phyloP scores from a whole-genome alignment of 30 jellyfish, hydroid and myxozoan genomes.

The Sanderia malayensis region DNA sequence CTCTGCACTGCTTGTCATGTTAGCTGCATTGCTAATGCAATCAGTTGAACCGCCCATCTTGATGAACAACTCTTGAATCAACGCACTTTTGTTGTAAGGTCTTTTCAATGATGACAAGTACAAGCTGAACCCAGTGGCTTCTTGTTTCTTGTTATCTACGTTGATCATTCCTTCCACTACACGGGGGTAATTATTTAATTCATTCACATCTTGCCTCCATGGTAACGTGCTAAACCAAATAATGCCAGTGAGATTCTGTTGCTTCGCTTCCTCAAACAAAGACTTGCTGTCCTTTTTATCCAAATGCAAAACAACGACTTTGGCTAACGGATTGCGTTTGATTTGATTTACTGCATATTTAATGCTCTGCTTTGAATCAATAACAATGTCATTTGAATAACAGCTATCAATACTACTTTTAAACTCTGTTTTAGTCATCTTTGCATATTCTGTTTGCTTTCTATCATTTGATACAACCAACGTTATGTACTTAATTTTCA shows the following conservation, averaged over 20 bases:
- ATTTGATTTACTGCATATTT: slow-evolving; percentile 33
- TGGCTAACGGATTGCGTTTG: slow-evolving; percentile 42
- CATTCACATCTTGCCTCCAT: slow-evolving; percentile 32
- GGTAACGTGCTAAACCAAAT: slow-evolving; percentile 62
- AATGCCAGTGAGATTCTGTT: slow-evolving; percentile 39
- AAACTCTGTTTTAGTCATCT: slow-evolving; percentile 18
- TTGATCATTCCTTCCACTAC: slow-evolving; percentile 84
- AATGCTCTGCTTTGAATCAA: slow-evolving; percentile 11
- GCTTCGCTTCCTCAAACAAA: slow-evolving; percentile 56
- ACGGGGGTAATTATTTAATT: slow-evolving; percentile 17
- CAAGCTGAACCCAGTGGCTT: slow-evolving; percentile 34
- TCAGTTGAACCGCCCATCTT: slow-evolving; percentile 27
- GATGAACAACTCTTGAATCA: slow-evolving; percentile 45
- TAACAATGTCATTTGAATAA: slow-evolving; percentile 9
- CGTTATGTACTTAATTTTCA: slow-evolving; percentile 62
- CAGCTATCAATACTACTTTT: slow-evolving; percentile 13
- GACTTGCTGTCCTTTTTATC: slow-evolving; percentile 16
- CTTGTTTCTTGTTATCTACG: slow-evolving; percentile 35
- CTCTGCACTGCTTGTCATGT: not conserved
- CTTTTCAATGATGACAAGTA: slow-evolving; percentile 39
- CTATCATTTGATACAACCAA: slow-evolving; percentile 58
- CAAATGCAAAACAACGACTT: slow-evolving; percentile 69
- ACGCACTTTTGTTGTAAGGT: slow-evolving; percentile 31
- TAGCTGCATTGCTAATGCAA: slow-evolving; percentile 25
- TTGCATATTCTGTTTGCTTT: slow-evolving; percentile 47